These are phyloP conservation scores for Ectobius pallidus DNA, from an alignment of 2,888 invertebrate species.

Conservation along the genomic window DNA sequence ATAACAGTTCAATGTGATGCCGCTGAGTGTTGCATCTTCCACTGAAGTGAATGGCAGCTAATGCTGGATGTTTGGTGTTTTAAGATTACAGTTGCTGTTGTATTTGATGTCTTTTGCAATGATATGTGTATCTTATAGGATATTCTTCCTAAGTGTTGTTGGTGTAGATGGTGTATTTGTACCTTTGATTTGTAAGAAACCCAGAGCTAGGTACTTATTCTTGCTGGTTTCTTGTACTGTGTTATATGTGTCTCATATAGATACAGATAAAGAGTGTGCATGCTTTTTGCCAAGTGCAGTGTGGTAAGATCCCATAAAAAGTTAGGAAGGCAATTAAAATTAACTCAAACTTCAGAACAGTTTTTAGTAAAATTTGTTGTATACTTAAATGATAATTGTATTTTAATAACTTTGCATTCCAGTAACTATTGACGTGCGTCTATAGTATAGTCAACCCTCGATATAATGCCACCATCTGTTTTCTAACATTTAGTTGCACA, in stretches of 20 bases:
- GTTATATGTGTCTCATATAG: neutral
- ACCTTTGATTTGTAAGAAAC: too few species aligned
- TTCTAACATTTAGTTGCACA: too few species aligned
- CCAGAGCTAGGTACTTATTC: neutral
- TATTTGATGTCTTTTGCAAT: neutral
- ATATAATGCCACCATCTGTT: too few species aligned
- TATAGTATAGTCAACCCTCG: too few species aligned
- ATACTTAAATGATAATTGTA: too few species aligned
- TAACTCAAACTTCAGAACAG: too few species aligned
- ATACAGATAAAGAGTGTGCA: neutral
- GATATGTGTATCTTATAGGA: neutral
- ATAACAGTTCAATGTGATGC: neutral
- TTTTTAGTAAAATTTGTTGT: too few species aligned
- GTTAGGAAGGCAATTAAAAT: too few species aligned
- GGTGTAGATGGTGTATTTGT: neutral
- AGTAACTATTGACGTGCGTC: too few species aligned
- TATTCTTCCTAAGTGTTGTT: neutral
- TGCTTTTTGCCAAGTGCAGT: neutral
- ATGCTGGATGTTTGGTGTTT: slow-evolving; percentile 5
- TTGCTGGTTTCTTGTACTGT: neutral
- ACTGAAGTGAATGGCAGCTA: neutral
- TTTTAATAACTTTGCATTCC: too few species aligned
- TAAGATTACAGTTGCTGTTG: neutral
- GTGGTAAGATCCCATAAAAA: neutral
- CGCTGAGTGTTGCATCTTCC: neutral